Base-by-base conservation (phyloP, 2,888 invertebrate genomes). In the Caenorhabditis sp. region DNA sequence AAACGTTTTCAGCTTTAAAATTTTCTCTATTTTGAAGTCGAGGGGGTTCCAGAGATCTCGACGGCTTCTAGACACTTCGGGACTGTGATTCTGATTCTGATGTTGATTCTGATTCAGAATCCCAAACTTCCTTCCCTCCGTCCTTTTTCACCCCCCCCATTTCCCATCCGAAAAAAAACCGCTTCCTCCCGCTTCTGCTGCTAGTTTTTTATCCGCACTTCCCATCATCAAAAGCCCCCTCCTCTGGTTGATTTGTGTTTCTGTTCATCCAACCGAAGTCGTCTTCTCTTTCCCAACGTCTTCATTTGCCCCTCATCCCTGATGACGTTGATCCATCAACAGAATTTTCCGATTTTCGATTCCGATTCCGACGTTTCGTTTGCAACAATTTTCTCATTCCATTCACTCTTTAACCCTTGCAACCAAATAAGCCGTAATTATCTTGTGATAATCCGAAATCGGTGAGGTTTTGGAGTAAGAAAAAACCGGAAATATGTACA, bases 231-330 rank as follows among this genome's bases (percentile, higher is more conserved):
- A n/a, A n/a, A n/a, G n/a, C n/a, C n/a, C n/a, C n/a, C n/a, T n/a
- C n/a, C n/a, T n/a, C n/a, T n/a, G n/a, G 40, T 35, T 37, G 44
- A 44, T 68, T 69, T 40, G 32, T 69, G 74, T 68, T 69, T 40
- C 20, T 69, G 74, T 74, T 74, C 74, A 74, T 58, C 65, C 74
- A 65, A 74, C 65, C 72, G 71, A 64, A 72, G 71, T 24, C n/a
- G n/a, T n/a, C n/a, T n/a, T n/a, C 26, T 53, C 65, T 22, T 18
- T 51, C 22, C n/a, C 28, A 26, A 53, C 53, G 26, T 64, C 51
- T 64, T 51, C 51, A 47, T 35, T 56, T 56, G 32, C 13, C 40
- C 40, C 13, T 40, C 40, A 11, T n/a, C n/a, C n/a, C n/a, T n/a
- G n/a, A n/a, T n/a, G n/a, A n/a, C n/a, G n/a, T n/a, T n/a, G n/a